phyloP scores from a whole-genome alignment of 2,797 vertebrate species.

The Clarias laeviceps region DNA sequence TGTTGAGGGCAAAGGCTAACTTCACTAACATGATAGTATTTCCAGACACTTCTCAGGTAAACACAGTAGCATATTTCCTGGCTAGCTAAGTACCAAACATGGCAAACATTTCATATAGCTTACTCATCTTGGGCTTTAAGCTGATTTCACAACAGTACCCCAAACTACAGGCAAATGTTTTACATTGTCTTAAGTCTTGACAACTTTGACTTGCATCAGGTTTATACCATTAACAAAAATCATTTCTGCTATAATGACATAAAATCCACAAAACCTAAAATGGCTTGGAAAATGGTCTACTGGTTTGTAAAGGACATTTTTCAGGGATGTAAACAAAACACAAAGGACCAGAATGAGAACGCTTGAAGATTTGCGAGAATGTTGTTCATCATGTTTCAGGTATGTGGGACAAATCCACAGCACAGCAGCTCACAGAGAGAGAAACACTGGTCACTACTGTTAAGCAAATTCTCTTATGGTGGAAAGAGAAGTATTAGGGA shows the following conservation, averaged over 20 bases:
- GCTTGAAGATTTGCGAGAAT: constrained; percentile 25
- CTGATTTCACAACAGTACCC: neutral
- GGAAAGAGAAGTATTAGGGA: neutral
- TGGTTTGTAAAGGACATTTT: neutral
- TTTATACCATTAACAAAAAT: neutral
- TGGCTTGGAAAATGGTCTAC: neutral
- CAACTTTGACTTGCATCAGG: neutral
- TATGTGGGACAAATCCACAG: constrained; percentile 31
- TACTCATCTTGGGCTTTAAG: neutral
- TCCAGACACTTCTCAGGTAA: neutral
- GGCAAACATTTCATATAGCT: neutral
- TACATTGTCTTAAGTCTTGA: neutral
- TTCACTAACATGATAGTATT: neutral
- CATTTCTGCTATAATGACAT: neutral
- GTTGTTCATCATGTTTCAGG: constrained; percentile 34
- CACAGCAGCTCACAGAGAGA: constrained; percentile 7
- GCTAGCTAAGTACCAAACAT: neutral
- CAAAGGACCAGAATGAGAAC: neutral
- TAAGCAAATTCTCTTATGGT: neutral
- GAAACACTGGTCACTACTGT: neutral
- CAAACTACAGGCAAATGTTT: neutral
- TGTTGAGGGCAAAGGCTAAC: neutral
- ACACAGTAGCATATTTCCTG: neutral
- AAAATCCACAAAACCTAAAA: neutral
- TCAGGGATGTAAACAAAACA: constrained; percentile 5